Evolutionary conservation across 2,113 vertebrate genomes (phyloP).

Genomic region (Toxostoma redivivum): DNA sequence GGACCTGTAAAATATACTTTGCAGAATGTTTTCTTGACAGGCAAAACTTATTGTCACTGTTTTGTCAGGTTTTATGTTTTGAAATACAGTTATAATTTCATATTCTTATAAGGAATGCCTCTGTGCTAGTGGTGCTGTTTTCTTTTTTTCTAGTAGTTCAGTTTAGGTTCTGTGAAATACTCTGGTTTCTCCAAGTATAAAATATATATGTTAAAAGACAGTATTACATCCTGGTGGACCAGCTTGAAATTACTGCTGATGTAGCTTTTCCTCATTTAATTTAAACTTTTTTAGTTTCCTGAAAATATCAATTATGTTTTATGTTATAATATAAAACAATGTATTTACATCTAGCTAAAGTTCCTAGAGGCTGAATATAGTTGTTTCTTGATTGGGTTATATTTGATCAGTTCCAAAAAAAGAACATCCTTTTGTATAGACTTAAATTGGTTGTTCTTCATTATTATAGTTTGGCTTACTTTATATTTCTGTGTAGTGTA

Average conservation of each 20-base stretch:
- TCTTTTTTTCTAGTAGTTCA: background rate
- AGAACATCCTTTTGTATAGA: background rate
- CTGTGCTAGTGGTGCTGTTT: background rate
- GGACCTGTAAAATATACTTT: background rate
- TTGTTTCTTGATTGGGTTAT: slow-evolving; percentile 10
- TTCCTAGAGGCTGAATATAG: slow-evolving; percentile 31
- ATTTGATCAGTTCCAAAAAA: slow-evolving; percentile 17
- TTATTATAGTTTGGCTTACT: background rate
- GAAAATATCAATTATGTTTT: slow-evolving; percentile 39
- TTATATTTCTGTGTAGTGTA: background rate
- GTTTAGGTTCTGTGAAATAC: background rate
- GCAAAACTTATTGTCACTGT: background rate
- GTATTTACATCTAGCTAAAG: background rate
- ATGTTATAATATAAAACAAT: slow-evolving; percentile 34
- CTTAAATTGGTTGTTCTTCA: slow-evolving; percentile 4
- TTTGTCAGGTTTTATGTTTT: background rate
- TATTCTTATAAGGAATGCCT: background rate
- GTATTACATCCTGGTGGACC: background rate
- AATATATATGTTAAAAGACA: background rate
- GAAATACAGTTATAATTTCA: background rate
- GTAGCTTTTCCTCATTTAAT: background rate
- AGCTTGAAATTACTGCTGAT: background rate
- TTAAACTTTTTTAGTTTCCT: background rate
- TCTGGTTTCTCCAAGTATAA: background rate
- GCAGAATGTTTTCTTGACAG: background rate